Evolutionary conservation across 2,797 vertebrate genomes (phyloP).

Genomic region (Oreochromis mossambicus): DNA sequence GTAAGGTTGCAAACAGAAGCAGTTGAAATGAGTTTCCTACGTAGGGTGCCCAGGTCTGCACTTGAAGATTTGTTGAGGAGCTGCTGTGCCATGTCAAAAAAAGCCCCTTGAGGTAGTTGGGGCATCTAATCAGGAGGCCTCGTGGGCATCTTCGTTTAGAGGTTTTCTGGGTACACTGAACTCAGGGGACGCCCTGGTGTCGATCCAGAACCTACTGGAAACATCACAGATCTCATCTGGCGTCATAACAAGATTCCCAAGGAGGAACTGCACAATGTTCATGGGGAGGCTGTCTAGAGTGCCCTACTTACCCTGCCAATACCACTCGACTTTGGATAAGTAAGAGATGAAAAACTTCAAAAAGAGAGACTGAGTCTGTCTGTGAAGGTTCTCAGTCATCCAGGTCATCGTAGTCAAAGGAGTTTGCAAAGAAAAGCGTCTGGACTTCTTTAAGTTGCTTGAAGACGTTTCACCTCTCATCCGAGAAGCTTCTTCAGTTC

Average conservation of each 20-base stretch:
- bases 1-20: not conserved
- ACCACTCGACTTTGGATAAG: not conserved
- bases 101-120: not conserved
- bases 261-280: not conserved
- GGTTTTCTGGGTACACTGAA: not conserved
- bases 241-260: not conserved
- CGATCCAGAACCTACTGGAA: not conserved
- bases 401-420: no score
- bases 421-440: no score
- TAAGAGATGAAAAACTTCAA: not conserved
- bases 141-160: not conserved
- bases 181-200: not conserved
- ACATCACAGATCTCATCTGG: not conserved
- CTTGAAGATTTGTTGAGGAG: not conserved
- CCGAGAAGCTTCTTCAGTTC: no score
- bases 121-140: not conserved
- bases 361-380: not conserved
- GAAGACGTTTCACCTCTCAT: no score
- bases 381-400: no score
- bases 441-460: no score
- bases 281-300: not conserved
- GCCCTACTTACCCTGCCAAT: not conserved
- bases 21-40: not conserved
- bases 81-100: not conserved
- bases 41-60: rapidly evolving